These are phyloP conservation scores for Peromyscus melanophrys DNA, from an alignment of 2,797 vertebrate genomes.

Conservation along the genomic window DNA sequence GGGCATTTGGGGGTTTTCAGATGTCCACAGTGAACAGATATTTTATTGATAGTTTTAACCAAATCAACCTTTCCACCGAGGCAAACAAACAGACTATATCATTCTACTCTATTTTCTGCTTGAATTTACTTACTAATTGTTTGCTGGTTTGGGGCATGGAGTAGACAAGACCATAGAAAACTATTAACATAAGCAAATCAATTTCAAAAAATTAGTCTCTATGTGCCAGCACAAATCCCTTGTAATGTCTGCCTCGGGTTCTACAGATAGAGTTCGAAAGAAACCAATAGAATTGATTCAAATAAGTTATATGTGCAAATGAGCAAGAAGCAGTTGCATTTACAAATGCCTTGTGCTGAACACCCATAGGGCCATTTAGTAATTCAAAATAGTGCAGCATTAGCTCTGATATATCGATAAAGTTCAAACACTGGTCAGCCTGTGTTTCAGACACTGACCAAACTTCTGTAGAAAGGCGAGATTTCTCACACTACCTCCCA, in stretches of 20 bases:
- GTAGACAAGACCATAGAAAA: slow-evolving; percentile 54
- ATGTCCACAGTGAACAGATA: neutral
- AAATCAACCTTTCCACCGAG: slow-evolving; percentile 23
- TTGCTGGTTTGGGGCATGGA: neutral
- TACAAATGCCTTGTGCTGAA: slow-evolving; percentile 48
- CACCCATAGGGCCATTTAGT: neutral
- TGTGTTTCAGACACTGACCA: neutral
- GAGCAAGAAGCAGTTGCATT: slow-evolving; percentile 41
- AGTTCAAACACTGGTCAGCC: neutral
- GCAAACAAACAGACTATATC: slow-evolving; percentile 30
- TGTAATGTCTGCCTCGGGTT: slow-evolving; percentile 60
- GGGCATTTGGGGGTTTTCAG: slow-evolving; percentile 14
- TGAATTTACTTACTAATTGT: slow-evolving; percentile 49
- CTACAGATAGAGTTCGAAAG: slow-evolving; percentile 44
- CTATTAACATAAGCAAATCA: slow-evolving; percentile 15
- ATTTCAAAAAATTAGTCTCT: slow-evolving; percentile 45
- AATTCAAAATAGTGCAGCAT: slow-evolving; percentile 17
- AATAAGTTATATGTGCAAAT: slow-evolving; percentile 50
- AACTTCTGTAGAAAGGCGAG: neutral
- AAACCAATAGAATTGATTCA: slow-evolving; percentile 66
- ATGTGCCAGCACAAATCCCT: slow-evolving; percentile 47
- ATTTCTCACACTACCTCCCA: neutral
- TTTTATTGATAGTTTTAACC: slow-evolving; percentile 47
- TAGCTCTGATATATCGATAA: neutral
- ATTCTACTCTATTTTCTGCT: slow-evolving; percentile 31